Evolutionary conservation across 2,888 invertebrate genomes (phyloP).

Genomic region (Chironomus riparius): DNA sequence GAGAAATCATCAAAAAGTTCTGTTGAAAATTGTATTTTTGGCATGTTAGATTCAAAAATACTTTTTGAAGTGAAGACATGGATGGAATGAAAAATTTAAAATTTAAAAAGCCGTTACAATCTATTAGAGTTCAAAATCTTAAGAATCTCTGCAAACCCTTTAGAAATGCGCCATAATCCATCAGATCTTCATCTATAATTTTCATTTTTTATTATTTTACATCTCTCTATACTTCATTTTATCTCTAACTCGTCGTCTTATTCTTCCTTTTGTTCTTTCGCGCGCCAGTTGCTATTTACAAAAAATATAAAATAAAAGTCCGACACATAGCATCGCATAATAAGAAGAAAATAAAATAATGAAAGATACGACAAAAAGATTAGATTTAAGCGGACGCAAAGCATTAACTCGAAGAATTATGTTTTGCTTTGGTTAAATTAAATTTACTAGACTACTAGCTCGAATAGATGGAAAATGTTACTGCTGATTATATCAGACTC

Average conservation of each 20-base stretch:
- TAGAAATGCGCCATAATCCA: too few species aligned
- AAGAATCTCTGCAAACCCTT: too few species aligned
- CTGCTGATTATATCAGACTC: constrained; percentile 9
- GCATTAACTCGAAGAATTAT: constrained; percentile 23
- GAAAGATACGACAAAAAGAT: background rate
- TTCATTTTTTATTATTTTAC: too few species aligned
- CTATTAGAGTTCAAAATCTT: too few species aligned
- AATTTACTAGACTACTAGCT: constrained; percentile 11
- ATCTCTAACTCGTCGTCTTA: background rate
- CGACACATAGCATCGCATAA: background rate
- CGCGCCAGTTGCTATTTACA: background rate
- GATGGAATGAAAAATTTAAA: too few species aligned
- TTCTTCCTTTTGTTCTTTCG: background rate
- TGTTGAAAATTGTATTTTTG: too few species aligned
- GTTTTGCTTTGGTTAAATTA: constrained; percentile 15
- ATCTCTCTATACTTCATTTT: background rate
- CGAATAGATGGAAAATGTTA: background rate
- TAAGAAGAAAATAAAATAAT: background rate
- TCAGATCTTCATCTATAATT: too few species aligned
- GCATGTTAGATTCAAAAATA: too few species aligned
- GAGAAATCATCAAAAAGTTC: too few species aligned
- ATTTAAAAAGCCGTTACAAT: too few species aligned
- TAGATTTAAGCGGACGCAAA: constrained; percentile 5
- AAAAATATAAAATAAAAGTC: background rate
- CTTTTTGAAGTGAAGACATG: too few species aligned